Base-by-base conservation (phyloP, 2,888 invertebrate species). In the Allolobophora icterica region DNA sequence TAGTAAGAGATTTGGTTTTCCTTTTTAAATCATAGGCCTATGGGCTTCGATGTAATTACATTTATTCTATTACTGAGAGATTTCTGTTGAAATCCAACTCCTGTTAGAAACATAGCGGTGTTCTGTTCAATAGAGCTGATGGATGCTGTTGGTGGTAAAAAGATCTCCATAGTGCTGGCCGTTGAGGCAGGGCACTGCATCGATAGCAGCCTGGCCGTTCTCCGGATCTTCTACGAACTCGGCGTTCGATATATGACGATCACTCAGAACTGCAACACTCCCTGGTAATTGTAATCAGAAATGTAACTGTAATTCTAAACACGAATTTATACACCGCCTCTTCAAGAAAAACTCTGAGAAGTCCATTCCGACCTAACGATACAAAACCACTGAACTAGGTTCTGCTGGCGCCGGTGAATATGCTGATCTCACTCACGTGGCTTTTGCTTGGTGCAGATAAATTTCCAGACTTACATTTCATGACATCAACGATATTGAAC, bases 161-260 rank as follows among this genome's bases (percentile, higher is more conserved):
- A 97, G 94, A 97, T 98, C 93, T 98, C 97, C 84, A 98, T 98
- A 93, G 96, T 98, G 94, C 97, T 98, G 93, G 98, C 98, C 42
- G 97, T 98, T 89, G 98, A 98, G 96, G 97, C 97, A 24, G 98
- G 97, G 8, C 97, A 98, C 95, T 97, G 97, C 92, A 97, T 98
- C 92, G 97, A 97, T 94, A 97, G 97, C 95, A 97, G 97, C 92
- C 96, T 97, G 92, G 97, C 97, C 24, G 97, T 97, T 13, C 96
- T 98, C 92, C 96, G 98, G 92, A 97, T 97, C 96, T 97, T 97
- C 95, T 97, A 98, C 95, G 97, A 97, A 92, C 96, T 98, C 90
- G 98, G 98, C 17, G 97, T 97, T 35, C 96, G 97, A 90, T 97
- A 97, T 95, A 97, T 98, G 96, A 97, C 97, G 89, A 96, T 98